Conservation (phyloP, 2,113 vertebrate species). For the Psilopsiagon aurifrons region DNA sequence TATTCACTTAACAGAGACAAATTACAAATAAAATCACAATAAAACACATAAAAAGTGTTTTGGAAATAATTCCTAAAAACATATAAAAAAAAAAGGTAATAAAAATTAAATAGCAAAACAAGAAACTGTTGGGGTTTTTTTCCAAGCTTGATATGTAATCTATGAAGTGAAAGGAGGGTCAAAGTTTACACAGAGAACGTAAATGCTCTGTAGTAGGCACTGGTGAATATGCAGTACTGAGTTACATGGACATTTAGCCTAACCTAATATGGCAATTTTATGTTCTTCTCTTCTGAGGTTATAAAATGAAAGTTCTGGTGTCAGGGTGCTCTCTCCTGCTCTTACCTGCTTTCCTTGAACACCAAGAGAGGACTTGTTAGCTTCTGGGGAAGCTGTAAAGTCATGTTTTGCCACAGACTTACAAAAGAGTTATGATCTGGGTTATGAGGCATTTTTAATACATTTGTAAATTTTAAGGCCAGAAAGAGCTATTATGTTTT, state of each 20-base stretch:
- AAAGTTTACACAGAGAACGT: slow-evolving; percentile 22
- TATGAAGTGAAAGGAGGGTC: slow-evolving; percentile 24
- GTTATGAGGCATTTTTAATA: slow-evolving; percentile 3
- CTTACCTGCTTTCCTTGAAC: background rate
- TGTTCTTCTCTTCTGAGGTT: background rate
- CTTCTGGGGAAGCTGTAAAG: background rate
- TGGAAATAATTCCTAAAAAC: background rate
- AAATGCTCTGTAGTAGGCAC: background rate
- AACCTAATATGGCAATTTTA: background rate
- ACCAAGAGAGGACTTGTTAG: background rate
- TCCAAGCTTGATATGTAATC: slow-evolving; percentile 3
- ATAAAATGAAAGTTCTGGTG: background rate
- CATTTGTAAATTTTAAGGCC: background rate
- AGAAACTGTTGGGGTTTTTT: background rate
- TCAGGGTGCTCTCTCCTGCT: background rate
- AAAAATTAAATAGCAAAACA: background rate
- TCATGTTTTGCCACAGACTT: background rate
- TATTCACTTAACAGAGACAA: background rate
- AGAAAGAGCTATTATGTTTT: background rate
- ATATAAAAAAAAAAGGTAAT: background rate
- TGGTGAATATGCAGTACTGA: background rate
- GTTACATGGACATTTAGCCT: background rate
- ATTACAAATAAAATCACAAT: background rate
- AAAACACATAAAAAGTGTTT: background rate
- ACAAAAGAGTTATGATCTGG: background rate